Base-by-base conservation (phyloP, 2,888 invertebrate species). In the Drosophila dives region DNA sequence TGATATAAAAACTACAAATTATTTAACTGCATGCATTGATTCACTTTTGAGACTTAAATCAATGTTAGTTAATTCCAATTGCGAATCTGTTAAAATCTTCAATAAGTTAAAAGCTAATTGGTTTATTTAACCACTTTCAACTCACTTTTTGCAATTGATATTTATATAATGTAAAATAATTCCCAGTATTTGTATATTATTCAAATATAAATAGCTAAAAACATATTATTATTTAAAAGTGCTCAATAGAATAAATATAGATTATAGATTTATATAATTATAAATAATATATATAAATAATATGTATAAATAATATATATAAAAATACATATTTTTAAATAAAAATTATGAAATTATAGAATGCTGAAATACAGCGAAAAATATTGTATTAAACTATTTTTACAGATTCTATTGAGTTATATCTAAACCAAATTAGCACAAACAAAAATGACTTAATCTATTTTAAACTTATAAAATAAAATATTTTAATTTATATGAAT, bases 81-180 rank as follows among this genome's bases (percentile, higher is more conserved):
- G 48, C 33, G 17, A 36, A 53, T 58, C 23, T 23, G 45, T 69
- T 49, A 4, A 33, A 53, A 54, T 54, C 49, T 36, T 54, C 11
- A 70, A 62, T 20, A 15, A 53, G 53, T 53, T 53, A 48, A 71
- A 29, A 38, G 50, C 3, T 34, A 45, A 20, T 23, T 45, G 4
- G 23, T 15, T 45, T 45, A 26, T 69, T 20, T 32, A 60, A 62
- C 8, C 62, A 69, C 71, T 61, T 61, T 50, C 20, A 70, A 34
- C 23, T 33, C 26, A 34, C 23, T 33, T 33, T 49, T 67, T 17
- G 8, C 49, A 67, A 67, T 67, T 42, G 33, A 4, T 23, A 34
- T 68, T 49, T 3, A 26, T 36, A 7, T 17, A n/a, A 3, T 26
- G 11, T 6, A 15, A 49, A 40, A 45, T 15, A 20, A 15, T 12